phyloP scores from a whole-genome alignment of 2,888 invertebrate genomes.

The Phortica okadai region DNA sequence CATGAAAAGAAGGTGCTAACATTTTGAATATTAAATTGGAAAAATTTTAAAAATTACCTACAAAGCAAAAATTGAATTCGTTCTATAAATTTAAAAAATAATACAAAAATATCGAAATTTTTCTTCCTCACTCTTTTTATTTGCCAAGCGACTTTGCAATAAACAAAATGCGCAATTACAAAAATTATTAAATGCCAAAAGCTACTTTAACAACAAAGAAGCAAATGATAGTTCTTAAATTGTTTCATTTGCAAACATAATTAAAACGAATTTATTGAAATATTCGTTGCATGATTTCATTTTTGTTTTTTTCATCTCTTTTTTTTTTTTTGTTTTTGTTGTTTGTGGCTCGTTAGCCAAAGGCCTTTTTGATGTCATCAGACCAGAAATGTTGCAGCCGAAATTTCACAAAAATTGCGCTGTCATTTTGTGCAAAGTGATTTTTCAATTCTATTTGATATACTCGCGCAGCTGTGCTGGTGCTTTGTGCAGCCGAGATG shows the following conservation, averaged over 20 bases:
- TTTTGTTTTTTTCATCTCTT: not conserved
- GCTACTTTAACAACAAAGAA: too few relatives aligned
- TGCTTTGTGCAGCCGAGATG: not conserved
- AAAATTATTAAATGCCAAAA: too few relatives aligned
- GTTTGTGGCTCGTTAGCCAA: too few relatives aligned
- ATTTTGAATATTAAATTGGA: too few relatives aligned
- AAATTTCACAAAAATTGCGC: slow-evolving; percentile 7
- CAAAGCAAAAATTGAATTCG: too few relatives aligned
- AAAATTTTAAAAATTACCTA: too few relatives aligned
- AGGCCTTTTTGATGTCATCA: too few relatives aligned
- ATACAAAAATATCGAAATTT: too few relatives aligned
- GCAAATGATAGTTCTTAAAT: too few relatives aligned
- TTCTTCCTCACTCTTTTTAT: too few relatives aligned
- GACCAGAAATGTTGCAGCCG: not conserved
- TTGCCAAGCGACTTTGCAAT: not conserved
- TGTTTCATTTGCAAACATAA: not conserved
- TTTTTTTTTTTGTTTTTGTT: not conserved
- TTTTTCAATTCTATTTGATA: slow-evolving; percentile 29
- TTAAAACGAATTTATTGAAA: slow-evolving; percentile 3
- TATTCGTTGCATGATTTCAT: not conserved
- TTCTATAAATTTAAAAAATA: too few relatives aligned
- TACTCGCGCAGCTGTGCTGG: slow-evolving; percentile 51
- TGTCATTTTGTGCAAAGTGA: slow-evolving; percentile 15
- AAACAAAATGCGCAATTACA: not conserved
- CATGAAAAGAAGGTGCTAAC: too few relatives aligned